Evolutionary conservation across 2,113 vertebrate genomes (phyloP).

Genomic region (Ursus arctos): DNA sequence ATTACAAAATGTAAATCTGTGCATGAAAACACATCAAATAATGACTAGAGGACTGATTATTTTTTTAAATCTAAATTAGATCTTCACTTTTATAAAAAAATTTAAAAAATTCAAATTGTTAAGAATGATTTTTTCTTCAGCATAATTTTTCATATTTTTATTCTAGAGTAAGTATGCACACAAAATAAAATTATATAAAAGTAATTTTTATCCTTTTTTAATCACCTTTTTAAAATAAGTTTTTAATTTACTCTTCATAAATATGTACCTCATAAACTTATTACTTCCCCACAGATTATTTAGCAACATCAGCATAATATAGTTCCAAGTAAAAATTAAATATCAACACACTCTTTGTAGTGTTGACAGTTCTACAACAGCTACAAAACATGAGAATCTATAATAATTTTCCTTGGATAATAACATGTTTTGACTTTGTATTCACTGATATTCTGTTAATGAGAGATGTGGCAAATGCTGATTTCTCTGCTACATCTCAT

Average conservation of each 20-base stretch:
- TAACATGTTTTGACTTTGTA: conserved; percentile 62
- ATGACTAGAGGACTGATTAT: not conserved
- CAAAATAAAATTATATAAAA: not conserved
- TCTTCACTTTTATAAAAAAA: not conserved
- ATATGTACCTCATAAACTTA: not conserved
- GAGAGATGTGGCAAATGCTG: conserved; percentile 71
- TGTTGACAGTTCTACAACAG: not conserved
- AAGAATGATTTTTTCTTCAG: not conserved
- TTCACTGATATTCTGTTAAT: conserved; percentile 72
- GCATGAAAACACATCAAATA: not conserved
- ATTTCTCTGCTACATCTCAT: conserved; percentile 71
- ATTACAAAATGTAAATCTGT: not conserved
- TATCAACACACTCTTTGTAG: not conserved
- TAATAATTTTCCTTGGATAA: conserved; percentile 34
- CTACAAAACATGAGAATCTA: conserved; percentile 47
- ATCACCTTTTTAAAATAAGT: not conserved
- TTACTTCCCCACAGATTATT: not conserved
- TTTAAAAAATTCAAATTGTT: not conserved
- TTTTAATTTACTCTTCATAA: not conserved
- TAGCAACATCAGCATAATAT: not conserved
- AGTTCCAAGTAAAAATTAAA: conserved; percentile 24
- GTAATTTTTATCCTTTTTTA: not conserved
- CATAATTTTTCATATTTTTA: not conserved
- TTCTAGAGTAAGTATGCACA: not conserved
- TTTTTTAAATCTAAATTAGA: not conserved